Conservation (phyloP, 1,140 invertebrate species). For the Drosophila baimaii region DNA sequence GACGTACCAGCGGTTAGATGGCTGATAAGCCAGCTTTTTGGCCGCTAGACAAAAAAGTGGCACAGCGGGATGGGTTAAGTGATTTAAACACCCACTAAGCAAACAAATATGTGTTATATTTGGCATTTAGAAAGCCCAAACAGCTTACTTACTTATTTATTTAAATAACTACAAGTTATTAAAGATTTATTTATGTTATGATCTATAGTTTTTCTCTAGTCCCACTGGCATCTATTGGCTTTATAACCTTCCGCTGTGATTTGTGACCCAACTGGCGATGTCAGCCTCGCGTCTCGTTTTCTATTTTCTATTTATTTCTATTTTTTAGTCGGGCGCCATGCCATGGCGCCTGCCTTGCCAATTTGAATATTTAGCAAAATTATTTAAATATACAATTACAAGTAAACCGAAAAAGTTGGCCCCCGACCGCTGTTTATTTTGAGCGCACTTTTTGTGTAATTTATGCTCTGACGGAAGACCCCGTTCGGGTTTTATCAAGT, state of each 20-base stretch:
- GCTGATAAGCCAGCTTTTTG: constrained; percentile 32
- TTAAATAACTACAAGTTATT: background rate
- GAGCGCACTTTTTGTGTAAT: constrained; percentile 47
- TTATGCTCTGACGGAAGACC: constrained; percentile 62
- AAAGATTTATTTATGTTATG: constrained; percentile 3
- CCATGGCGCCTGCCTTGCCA: constrained; percentile 70
- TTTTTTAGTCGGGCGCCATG: constrained; percentile 52
- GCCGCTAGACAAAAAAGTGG: constrained; percentile 10
- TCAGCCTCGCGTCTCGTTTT: constrained; percentile 43
- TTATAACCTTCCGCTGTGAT: constrained; percentile 43
- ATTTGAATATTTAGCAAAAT: constrained; percentile 64
- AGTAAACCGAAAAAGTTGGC: constrained; percentile 29
- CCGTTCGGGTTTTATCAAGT: constrained; percentile 35
- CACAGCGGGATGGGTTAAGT: background rate
- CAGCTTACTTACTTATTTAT: background rate
- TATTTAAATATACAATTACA: constrained; percentile 53
- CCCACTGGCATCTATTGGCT: constrained; percentile 6
- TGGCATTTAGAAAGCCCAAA: background rate
- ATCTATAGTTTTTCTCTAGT: constrained; percentile 5
- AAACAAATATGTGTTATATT: background rate
- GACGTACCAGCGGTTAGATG: background rate
- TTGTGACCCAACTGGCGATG: constrained; percentile 55
- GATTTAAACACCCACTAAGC: background rate
- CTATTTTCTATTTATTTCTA: constrained; percentile 18
- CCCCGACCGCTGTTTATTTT: constrained; percentile 24